A percentile compares a stretch with the other conserved stretches of the same genome.
Evolutionary conservation across 2,888 invertebrate genomes (phyloP).

Genomic region (Drosophila algonquin): DNA sequence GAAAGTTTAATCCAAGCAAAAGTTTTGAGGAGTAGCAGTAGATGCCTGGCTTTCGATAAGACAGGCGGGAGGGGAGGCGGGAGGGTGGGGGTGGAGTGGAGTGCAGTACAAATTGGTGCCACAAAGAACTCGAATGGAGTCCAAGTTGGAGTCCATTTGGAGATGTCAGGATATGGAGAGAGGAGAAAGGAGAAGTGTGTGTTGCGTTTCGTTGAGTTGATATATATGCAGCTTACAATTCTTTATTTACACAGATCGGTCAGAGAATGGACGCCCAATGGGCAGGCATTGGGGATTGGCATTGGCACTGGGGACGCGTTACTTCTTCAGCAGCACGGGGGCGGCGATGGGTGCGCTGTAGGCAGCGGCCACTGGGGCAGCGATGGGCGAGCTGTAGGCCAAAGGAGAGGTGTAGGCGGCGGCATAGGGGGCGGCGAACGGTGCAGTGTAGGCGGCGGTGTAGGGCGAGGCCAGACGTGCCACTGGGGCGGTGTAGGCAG

Average conservation of each 20-base stretch:
- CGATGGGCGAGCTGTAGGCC: slow-evolving; percentile 50
- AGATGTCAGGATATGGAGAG: slow-evolving; percentile 11
- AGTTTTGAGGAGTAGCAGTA: slow-evolving; percentile 21
- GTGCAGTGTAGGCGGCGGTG: slow-evolving; percentile 54
- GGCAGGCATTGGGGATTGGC: background rate
- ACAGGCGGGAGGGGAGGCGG: background rate
- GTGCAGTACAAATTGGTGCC: slow-evolving; percentile 39
- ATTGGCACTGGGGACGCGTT: slow-evolving; percentile 21
- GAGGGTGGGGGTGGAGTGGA: slow-evolving; percentile 1
- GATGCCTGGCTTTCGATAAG: slow-evolving; percentile 63
- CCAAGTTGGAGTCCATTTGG: slow-evolving; percentile 40
- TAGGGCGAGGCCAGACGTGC: slow-evolving; percentile 40
- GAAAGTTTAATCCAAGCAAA: slow-evolving; percentile 69
- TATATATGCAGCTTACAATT: slow-evolving; percentile 45
- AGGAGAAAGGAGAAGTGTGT: background rate
- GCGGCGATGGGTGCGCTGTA: slow-evolving; percentile 63
- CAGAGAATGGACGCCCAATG: slow-evolving; percentile 21
- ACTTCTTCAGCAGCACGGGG: slow-evolving; percentile 69
- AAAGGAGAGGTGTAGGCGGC: slow-evolving; percentile 53
- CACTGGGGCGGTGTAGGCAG: slow-evolving; percentile 47
- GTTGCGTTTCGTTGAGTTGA: slow-evolving; percentile 12
- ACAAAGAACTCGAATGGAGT: slow-evolving; percentile 23
- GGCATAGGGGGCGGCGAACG: slow-evolving; percentile 29
- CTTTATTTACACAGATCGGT: slow-evolving; percentile 65
- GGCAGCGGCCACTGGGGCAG: slow-evolving; percentile 60